Conservation (phyloP, 2,888 invertebrate species). For the Dascillus cervinus region DNA sequence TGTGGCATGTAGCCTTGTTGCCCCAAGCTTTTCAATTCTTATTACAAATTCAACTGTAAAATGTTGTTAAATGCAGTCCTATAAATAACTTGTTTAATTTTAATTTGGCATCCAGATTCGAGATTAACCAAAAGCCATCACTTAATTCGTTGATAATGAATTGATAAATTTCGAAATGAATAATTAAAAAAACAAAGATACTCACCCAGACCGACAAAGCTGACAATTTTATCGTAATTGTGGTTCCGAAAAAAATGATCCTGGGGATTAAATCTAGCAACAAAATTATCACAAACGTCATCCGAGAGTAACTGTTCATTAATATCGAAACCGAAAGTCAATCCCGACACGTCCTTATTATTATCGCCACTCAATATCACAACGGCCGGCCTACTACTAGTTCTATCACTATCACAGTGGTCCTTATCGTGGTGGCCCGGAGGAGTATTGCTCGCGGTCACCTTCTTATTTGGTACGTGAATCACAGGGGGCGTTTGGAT, state of each 20-base stretch:
- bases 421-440: constrained; percentile 3
- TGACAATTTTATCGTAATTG: constrained; percentile 53
- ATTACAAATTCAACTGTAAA: no score
- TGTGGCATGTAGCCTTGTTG: no score
- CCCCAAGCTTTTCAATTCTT: no score
- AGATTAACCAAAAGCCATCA: neutral
- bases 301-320: constrained; percentile 63
- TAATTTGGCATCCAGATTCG: neutral
- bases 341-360: constrained; percentile 56
- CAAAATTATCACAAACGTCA: constrained; percentile 41
- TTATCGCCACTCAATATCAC: constrained; percentile 60
- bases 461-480: neutral
- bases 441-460: constrained; percentile 1
- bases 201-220: constrained; percentile 56
- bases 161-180: no score
- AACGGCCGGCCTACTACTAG: constrained; percentile 55
- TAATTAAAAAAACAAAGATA: constrained; percentile 22
- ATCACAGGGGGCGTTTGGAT: neutral
- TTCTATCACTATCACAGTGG: constrained; percentile 15
- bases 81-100: no score
- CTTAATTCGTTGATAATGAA: neutral
- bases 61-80: no score
- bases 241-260: constrained; percentile 35
- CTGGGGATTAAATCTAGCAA: constrained; percentile 42
- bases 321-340: constrained; percentile 75